Base-by-base conservation (phyloP, 2,113 vertebrate genomes). In the Sinocyclocheilus anshuiensis region DNA sequence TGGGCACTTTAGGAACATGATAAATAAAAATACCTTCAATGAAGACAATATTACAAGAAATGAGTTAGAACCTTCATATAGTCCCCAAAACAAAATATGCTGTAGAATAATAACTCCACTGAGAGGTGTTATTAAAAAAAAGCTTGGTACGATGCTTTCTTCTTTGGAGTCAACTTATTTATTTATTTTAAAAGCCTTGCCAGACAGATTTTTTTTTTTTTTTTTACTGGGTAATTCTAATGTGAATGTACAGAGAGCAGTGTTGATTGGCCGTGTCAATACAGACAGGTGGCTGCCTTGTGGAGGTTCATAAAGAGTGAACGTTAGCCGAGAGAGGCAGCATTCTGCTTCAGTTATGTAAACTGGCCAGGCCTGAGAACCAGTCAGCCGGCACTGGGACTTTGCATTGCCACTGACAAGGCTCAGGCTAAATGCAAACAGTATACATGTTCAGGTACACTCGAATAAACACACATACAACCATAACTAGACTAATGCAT, bases 321-420 rank as follows among this genome's bases (percentile, higher is more conserved):
- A 95, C 94, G 92, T 94, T 94, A 88, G 93, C 82, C 88, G 88
- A 87, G 77, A 87, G 29, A 80, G 90, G 85, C 90, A 90, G 89
- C 88, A 90, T 79, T 89, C 85, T 86, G 87, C 94, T 94, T 94
- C 94, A 95, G 94, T 95, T 95, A 95, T 95, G 94, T 95, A 95
- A 95, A 95, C 94, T 88, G 92, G 88, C 84, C 85, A 61, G 57
- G 78, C 90, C 92, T 92, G 85, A 91, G 88, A 94, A 77, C 91
- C 92, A 94, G 89, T 93, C 94, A 94, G 94, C 93, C 94, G 91
- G 94, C 92, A 48, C 86, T n/a, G 83, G 86, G 84, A 92, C 85
- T 95, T 95, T 95, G 94, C 94, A 95, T 95, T 90, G 85, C 26
- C 71, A 57, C 13, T 67, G 53, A 42, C 48, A 74, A 48, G 67